Evolutionary conservation across 2,113 vertebrate species (phyloP).

Genomic region (Bubo bubo): DNA sequence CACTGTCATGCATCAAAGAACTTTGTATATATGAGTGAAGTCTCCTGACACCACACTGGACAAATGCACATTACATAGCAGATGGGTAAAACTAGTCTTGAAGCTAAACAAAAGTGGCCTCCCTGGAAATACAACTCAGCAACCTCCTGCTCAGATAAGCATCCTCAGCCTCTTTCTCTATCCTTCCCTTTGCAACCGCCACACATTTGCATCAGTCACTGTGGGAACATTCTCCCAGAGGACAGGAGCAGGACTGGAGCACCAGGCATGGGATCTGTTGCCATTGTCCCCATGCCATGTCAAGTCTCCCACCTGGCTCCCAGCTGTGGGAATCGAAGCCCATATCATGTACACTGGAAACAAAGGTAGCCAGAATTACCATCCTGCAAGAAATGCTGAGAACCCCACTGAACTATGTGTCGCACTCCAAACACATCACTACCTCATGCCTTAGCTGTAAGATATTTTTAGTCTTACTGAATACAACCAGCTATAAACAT

Average conservation of each 20-base stretch:
- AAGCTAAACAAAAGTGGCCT: slow-evolving; percentile 8
- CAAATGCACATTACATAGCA: background rate
- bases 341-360: background rate
- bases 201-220: background rate
- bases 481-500: background rate
- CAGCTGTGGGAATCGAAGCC: background rate
- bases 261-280: background rate
- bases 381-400: background rate
- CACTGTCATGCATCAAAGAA: slow-evolving; percentile 5
- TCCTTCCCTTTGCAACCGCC: background rate
- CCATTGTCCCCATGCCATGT: background rate
- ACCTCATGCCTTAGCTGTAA: background rate
- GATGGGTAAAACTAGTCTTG: background rate
- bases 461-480: background rate
- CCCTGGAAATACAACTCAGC: background rate
- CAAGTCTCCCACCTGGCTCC: background rate
- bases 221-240: background rate
- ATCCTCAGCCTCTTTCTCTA: background rate
- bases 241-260: background rate
- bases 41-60: background rate
- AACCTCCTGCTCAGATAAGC: background rate
- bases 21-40: background rate
- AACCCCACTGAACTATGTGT: background rate
- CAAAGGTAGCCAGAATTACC: background rate
- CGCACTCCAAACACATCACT: background rate